These are phyloP conservation scores for Notolepis coatsorum DNA, from an alignment of 2,797 vertebrate species.

Conservation along the genomic window DNA sequence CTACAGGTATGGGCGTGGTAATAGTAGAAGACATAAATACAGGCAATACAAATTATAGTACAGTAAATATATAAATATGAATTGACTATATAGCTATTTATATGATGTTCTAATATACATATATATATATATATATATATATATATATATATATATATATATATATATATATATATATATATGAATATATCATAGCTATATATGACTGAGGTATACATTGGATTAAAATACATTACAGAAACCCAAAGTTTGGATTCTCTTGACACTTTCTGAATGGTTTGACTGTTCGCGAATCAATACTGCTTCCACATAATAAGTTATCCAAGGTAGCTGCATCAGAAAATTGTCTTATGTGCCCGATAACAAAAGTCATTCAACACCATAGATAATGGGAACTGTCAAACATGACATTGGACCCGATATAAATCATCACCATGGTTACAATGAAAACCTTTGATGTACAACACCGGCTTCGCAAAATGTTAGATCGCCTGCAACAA, in stretches of 20 bases:
- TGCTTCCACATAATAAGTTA: constrained; percentile 31
- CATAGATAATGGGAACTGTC: constrained; percentile 55
- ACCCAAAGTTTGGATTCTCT: constrained; percentile 12
- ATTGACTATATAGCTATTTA: no score
- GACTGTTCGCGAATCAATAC: constrained; percentile 47
- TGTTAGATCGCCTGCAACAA: constrained; percentile 16
- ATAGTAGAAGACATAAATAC: no score
- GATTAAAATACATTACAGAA: neutral
- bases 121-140: no score
- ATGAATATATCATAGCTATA: no score
- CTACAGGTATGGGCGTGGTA: no score
- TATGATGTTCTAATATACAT: no score
- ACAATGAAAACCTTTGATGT: constrained; percentile 18
- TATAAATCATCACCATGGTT: constrained; percentile 26
- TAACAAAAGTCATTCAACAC: constrained; percentile 47
- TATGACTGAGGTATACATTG: no score
- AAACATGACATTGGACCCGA: constrained; percentile 19
- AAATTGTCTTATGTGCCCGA: constrained; percentile 41
- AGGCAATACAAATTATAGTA: no score
- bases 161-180: no score
- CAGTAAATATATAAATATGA: no score
- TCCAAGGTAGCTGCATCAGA: constrained; percentile 20
- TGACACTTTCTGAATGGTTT: neutral
- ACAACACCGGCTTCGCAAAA: constrained; percentile 12
- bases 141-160: no score